These are phyloP conservation scores for Hipposideros larvatus DNA, from an alignment of 2,797 vertebrate species.

Conservation along the genomic window DNA sequence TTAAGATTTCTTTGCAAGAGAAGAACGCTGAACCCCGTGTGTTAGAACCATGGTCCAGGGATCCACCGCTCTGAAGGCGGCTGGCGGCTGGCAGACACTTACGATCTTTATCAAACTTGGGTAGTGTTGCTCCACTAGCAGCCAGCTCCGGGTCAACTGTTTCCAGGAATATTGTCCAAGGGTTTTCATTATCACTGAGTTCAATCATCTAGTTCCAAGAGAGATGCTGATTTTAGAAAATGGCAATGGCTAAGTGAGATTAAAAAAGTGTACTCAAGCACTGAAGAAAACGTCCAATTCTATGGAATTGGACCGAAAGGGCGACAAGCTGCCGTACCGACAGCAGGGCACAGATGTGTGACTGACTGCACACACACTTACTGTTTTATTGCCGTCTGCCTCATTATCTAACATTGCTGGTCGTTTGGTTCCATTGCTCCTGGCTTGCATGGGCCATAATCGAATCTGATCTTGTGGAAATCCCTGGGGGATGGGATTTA, in stretches of 20 bases:
- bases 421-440: slow-evolving; percentile 98
- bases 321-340: neutral
- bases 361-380: slow-evolving; percentile 82
- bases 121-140: slow-evolving; percentile 97
- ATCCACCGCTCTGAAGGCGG: neutral
- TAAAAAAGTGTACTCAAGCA: neutral
- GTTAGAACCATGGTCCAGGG: neutral
- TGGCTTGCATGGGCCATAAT: slow-evolving; percentile 99
- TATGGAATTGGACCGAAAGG: neutral
- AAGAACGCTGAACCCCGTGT: neutral
- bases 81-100: slow-evolving; percentile 85
- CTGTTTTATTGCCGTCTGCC: slow-evolving; percentile 98
- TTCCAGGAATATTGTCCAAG: slow-evolving; percentile 99
- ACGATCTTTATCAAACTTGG: slow-evolving; percentile 99
- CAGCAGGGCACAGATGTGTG: neutral
- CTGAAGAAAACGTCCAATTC: neutral
- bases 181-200: slow-evolving; percentile 99
- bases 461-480: slow-evolving; percentile 99
- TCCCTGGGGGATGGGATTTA: slow-evolving; percentile 88
- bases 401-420: slow-evolving; percentile 99
- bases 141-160: slow-evolving; percentile 99
- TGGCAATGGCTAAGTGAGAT: neutral
- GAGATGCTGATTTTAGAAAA: slow-evolving; percentile 53
- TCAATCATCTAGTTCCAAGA: slow-evolving; percentile 95
- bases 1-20: neutral